phyloP scores from a whole-genome alignment of 2,888 invertebrate species.

The Danaus chrysippus region DNA sequence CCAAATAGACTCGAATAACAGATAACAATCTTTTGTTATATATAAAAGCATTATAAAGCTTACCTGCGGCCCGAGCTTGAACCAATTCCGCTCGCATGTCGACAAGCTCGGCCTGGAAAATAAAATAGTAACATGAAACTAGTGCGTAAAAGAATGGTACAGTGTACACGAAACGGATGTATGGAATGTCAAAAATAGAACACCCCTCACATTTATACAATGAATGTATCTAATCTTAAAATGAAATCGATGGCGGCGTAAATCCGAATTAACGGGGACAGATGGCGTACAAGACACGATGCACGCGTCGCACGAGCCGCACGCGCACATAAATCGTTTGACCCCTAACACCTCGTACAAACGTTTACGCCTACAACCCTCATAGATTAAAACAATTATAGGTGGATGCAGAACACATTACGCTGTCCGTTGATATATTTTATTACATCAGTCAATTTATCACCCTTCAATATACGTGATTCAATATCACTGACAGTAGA shows the following conservation, averaged over 20 bases:
- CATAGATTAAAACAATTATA: slow-evolving; percentile 19
- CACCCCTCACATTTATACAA: slow-evolving; percentile 41
- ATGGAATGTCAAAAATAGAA: slow-evolving; percentile 47
- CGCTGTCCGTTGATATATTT: slow-evolving; percentile 26
- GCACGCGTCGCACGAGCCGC: slow-evolving; percentile 33
- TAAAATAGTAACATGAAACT: slow-evolving; percentile 34
- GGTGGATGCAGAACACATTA: slow-evolving; percentile 14
- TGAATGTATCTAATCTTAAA: slow-evolving; percentile 52
- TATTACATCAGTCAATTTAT: slow-evolving; percentile 30
- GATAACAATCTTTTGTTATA: neutral
- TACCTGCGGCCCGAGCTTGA: slow-evolving; percentile 81
- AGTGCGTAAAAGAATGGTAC: slow-evolving; percentile 22
- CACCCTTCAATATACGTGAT: slow-evolving; percentile 30
- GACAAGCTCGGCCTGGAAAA: slow-evolving; percentile 86
- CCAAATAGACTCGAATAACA: neutral
- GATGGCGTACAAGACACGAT: slow-evolving; percentile 36
- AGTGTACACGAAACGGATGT: slow-evolving; percentile 35
- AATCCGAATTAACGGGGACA: slow-evolving; percentile 62
- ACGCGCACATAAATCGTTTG: slow-evolving; percentile 62
- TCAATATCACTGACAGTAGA: slow-evolving; percentile 27
- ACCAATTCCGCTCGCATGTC: slow-evolving; percentile 86
- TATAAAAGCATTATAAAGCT: slow-evolving; percentile 28
- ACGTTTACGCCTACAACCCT: slow-evolving; percentile 31
- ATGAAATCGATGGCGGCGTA: slow-evolving; percentile 42
- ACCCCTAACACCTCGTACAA: slow-evolving; percentile 48